Conservation (phyloP, 2,888 invertebrate genomes). For the Tuberolachnus salignus region DNA sequence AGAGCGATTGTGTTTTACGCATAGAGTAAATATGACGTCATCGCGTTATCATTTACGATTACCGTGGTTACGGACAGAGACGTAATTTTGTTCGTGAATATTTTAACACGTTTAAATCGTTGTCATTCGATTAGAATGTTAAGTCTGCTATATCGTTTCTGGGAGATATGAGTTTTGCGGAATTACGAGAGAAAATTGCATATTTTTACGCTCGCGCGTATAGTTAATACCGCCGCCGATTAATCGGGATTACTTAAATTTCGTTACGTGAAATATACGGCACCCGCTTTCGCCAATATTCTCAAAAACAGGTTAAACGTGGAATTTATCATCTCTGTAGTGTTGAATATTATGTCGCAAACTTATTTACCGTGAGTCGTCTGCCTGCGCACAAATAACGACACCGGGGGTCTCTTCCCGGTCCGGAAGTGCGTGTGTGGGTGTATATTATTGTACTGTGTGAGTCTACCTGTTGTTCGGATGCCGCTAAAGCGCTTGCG, state of each 20-base stretch:
- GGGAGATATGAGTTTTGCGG: background rate
- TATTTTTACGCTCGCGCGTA: background rate
- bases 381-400: background rate
- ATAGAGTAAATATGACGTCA: no score
- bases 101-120: constrained; percentile 20
- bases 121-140: no score
- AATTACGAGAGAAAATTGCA: background rate
- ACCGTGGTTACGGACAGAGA: background rate
- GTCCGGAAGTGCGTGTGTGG: background rate
- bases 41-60: constrained; percentile 27
- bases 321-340: no score
- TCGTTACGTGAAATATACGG: no score
- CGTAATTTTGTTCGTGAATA: background rate
- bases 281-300: no score
- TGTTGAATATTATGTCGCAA: no score
- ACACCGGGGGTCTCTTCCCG: background rate
- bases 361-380: no score
- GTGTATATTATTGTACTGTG: background rate
- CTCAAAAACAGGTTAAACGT: no score
- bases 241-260: no score
- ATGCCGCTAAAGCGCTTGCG: background rate
- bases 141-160: background rate
- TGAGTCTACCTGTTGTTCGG: constrained; percentile 38
- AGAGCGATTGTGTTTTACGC: background rate
- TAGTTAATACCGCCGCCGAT: background rate